phyloP scores from a whole-genome alignment of 2,888 invertebrate species.

The Thecocarcelia acutangulata region DNA sequence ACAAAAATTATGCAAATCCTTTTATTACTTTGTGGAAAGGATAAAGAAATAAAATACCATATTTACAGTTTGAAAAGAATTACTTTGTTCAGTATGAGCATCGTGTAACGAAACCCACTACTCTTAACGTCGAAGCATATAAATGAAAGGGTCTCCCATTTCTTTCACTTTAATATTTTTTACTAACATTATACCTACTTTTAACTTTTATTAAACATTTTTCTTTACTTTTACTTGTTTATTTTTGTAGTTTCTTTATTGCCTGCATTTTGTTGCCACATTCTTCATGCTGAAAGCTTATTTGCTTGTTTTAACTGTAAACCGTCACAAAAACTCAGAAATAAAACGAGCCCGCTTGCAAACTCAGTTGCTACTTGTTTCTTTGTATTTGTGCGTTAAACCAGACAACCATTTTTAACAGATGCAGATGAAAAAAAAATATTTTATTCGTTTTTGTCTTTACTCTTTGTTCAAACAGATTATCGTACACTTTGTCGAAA shows the following conservation, averaged over 20 bases:
- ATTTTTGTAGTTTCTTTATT: not conserved
- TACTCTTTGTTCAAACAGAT: slow-evolving; percentile 27
- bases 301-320: slow-evolving; percentile 22
- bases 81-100: not conserved
- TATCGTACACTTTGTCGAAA: slow-evolving; percentile 7
- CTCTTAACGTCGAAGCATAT: not conserved
- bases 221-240: slow-evolving; percentile 18
- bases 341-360: slow-evolving; percentile 4
- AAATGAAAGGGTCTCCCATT: not conserved
- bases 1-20: slow-evolving; percentile 24
- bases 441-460: slow-evolving; percentile 18
- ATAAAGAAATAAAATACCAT: slow-evolving; percentile 26
- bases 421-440: slow-evolving; percentile 46
- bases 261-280: slow-evolving; percentile 37
- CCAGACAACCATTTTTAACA: slow-evolving; percentile 47
- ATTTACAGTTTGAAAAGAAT: slow-evolving; percentile 34
- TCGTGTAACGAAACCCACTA: not conserved
- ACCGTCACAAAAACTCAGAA: slow-evolving; percentile 14
- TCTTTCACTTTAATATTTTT: not conserved
- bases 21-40: slow-evolving; percentile 38
- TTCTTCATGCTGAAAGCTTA: slow-evolving; percentile 16
- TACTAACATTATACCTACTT: slow-evolving; percentile 38
- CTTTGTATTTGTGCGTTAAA: slow-evolving; percentile 59
- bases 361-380: slow-evolving; percentile 25
- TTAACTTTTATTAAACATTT: slow-evolving; percentile 26